phyloP scores from a whole-genome alignment of 2,113 vertebrate genomes.

The Nycticebus coucang region DNA sequence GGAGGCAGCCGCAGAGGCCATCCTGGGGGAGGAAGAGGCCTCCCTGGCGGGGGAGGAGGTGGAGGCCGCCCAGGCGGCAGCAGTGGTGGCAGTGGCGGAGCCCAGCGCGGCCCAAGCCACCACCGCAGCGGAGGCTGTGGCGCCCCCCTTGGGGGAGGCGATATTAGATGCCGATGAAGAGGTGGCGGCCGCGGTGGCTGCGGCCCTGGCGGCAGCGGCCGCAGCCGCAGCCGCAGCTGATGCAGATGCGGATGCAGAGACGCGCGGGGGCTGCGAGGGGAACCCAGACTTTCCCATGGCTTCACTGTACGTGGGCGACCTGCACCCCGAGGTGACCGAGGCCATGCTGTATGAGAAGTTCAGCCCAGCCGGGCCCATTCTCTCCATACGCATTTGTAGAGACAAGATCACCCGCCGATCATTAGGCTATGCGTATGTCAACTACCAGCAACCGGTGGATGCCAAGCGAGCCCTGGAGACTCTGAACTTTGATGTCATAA shows the following conservation, averaged over 20 bases:
- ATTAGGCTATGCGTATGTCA: conserved; percentile 77
- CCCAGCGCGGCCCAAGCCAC: not conserved
- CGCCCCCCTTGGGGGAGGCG: not conserved
- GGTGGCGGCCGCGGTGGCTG: not conserved
- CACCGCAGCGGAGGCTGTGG: not conserved
- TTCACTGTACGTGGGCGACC: conserved; percentile 78
- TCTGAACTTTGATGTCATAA: conserved; percentile 78
- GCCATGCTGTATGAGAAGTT: conserved; percentile 80
- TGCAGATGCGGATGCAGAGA: not conserved
- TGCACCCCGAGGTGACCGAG: conserved; percentile 79
- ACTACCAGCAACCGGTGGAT: conserved; percentile 77
- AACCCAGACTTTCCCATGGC: conserved; percentile 76
- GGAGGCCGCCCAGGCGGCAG: not conserved
- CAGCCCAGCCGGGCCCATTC: conserved; percentile 75
- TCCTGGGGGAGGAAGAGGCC: conserved; percentile 48
- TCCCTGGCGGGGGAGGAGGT: not conserved
- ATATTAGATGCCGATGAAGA: not conserved
- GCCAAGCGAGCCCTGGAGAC: conserved; percentile 79
- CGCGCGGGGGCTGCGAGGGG: not conserved
- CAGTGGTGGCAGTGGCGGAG: not conserved
- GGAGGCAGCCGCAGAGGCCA: conserved; percentile 53
- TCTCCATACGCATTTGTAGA: conserved; percentile 77
- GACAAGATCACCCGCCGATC: conserved; percentile 79
- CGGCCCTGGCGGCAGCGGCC: not conserved
- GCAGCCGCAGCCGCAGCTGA: accelerated